Evolutionary conservation across 2,888 invertebrate species (phyloP).

Genomic region (Invenusta paracnida): DNA sequence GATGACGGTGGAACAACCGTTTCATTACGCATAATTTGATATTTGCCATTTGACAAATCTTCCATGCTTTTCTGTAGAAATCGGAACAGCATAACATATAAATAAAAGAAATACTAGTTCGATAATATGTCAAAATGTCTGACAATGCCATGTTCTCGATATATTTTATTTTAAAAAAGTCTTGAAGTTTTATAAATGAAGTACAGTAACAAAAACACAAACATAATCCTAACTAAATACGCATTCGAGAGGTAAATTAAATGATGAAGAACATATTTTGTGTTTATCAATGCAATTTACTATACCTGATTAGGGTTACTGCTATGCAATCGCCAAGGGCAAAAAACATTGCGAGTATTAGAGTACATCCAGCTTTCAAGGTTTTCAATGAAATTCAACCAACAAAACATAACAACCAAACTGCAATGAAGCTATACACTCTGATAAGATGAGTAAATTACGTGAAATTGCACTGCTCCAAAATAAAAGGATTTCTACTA

Average conservation of each 20-base stretch:
- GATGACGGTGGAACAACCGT: neutral
- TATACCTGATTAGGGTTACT: neutral
- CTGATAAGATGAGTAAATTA: neutral
- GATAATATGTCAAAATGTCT: neutral
- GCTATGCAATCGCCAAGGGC: slow-evolving; percentile 6
- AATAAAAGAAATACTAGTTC: neutral
- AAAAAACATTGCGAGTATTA: neutral
- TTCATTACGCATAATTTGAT: neutral
- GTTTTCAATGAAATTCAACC: neutral
- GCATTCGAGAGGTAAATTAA: too few species aligned
- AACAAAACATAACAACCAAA: neutral
- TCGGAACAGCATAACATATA: neutral
- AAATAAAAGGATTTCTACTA: neutral
- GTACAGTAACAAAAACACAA: too few species aligned
- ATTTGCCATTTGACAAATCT: neutral
- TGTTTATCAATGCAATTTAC: too few species aligned
- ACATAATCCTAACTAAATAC: too few species aligned
- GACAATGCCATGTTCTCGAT: neutral
- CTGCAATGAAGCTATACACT: neutral
- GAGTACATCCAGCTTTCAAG: slow-evolving; percentile 12
- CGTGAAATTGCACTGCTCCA: neutral
- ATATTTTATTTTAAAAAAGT: too few species aligned
- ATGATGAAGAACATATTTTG: too few species aligned
- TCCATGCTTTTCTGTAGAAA: neutral
- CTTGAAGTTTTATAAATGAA: too few species aligned